These are phyloP conservation scores for Drosophila pseudotalamancana DNA, from an alignment of 2,888 invertebrate genomes.

Conservation along the genomic window DNA sequence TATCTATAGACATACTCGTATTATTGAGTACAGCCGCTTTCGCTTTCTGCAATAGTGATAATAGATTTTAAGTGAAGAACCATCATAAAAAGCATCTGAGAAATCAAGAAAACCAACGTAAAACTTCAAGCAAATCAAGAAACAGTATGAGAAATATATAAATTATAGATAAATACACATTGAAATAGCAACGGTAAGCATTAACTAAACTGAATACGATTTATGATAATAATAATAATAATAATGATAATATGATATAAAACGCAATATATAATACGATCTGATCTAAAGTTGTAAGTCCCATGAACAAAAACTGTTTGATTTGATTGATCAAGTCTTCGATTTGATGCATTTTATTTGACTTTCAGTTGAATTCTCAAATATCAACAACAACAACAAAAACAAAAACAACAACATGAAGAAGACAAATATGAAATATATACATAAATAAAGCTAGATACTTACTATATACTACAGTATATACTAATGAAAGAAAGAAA, in stretches of 20 bases:
- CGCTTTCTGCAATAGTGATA: constrained; percentile 85
- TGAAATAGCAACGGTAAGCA: constrained; percentile 68
- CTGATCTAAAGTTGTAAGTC: constrained; percentile 26
- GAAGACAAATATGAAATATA: constrained; percentile 25
- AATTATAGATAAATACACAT: constrained; percentile 62
- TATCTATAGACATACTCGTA: constrained; percentile 33
- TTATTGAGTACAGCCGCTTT: constrained; percentile 81
- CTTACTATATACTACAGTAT: constrained; percentile 33
- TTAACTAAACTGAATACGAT: constrained; percentile 28
- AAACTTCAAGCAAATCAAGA: constrained; percentile 47
- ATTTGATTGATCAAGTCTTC: constrained; percentile 38
- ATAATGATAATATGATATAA: constrained; percentile 22
- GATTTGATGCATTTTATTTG: constrained; percentile 41
- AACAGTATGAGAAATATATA: constrained; percentile 52
- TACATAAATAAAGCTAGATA: constrained; percentile 30
- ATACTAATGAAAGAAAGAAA: constrained; percentile 24
- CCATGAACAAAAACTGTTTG: constrained; percentile 47
- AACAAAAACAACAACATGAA: constrained; percentile 22
- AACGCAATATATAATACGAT: constrained; percentile 17
- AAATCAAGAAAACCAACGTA: constrained; percentile 54
- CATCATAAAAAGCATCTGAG: constrained; percentile 51
- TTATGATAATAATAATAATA: constrained; percentile 22
- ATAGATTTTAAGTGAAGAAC: constrained; percentile 83
- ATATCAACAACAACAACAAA: constrained; percentile 45
- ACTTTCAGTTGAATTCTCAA: constrained; percentile 63